Evolutionary conservation across 2,888 invertebrate species (phyloP).

Genomic region (Chrysolina americana): DNA sequence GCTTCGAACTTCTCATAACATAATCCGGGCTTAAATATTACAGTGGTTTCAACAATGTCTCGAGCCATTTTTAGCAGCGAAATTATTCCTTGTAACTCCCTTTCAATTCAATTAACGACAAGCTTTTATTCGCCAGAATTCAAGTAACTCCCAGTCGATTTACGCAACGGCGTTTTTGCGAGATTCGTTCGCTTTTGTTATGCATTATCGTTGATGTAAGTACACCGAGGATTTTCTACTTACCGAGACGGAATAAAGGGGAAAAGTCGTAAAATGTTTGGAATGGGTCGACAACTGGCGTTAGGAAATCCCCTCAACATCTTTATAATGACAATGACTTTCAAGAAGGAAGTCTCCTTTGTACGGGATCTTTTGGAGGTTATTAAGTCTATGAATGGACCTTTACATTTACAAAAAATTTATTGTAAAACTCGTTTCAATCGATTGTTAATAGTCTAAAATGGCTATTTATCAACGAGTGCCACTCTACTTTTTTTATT

Average conservation of each 20-base stretch:
- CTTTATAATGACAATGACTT: not conserved
- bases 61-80: conserved; percentile 37
- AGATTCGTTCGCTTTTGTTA: conserved; percentile 7
- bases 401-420: no score
- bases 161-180: not conserved
- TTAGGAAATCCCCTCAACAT: not conserved
- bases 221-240: not conserved
- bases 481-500: no score
- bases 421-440: no score
- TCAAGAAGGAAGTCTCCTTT: not conserved
- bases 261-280: conserved; percentile 5
- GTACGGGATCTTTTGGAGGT: not conserved
- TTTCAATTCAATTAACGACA: conserved; percentile 29
- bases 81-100: conserved; percentile 31
- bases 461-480: no score
- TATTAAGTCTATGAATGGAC: not conserved
- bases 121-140: conserved; percentile 27
- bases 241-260: not conserved
- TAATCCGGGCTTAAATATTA: conserved; percentile 39
- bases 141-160: conserved; percentile 22
- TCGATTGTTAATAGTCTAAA: no score
- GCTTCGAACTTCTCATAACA: conserved; percentile 24
- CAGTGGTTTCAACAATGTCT: conserved; percentile 34
- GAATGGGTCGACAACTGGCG: not conserved
- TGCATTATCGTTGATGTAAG: not conserved